Conservation (phyloP, 1,140 invertebrate genomes). For the Cataglyphis hispanica region DNA sequence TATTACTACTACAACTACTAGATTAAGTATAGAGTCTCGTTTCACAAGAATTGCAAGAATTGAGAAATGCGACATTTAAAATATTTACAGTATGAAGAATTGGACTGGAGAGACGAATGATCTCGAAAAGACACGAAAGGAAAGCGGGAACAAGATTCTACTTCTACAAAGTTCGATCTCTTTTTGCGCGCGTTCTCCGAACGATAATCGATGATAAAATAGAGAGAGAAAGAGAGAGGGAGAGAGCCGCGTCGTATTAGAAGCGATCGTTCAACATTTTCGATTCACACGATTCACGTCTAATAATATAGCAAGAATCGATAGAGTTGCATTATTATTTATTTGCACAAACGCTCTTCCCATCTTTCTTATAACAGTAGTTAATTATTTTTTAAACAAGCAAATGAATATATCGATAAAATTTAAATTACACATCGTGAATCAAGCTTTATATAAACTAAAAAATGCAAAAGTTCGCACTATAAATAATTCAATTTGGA, state of each 20-base stretch:
- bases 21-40: not conserved
- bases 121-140: not conserved
- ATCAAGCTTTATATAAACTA: not conserved
- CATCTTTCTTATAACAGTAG: not conserved
- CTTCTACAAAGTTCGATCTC: not conserved
- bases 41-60: conserved; percentile 8
- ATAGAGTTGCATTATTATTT: not conserved
- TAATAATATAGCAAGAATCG: not conserved
- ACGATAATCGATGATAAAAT: too few species aligned
- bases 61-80: not conserved
- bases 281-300: conserved; percentile 9
- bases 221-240: not conserved
- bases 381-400: not conserved
- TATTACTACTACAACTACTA: not conserved
- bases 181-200: too few species aligned
- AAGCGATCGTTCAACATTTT: not conserved
- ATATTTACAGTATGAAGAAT: not conserved
- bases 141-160: not conserved
- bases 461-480: not conserved
- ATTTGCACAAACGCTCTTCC: not conserved
- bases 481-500: not conserved
- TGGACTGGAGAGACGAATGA: not conserved
- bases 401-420: not conserved
- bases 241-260: too few species aligned
- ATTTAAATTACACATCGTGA: not conserved